Base-by-base conservation (phyloP, 2,113 vertebrate genomes). In the Barbus barbus region DNA sequence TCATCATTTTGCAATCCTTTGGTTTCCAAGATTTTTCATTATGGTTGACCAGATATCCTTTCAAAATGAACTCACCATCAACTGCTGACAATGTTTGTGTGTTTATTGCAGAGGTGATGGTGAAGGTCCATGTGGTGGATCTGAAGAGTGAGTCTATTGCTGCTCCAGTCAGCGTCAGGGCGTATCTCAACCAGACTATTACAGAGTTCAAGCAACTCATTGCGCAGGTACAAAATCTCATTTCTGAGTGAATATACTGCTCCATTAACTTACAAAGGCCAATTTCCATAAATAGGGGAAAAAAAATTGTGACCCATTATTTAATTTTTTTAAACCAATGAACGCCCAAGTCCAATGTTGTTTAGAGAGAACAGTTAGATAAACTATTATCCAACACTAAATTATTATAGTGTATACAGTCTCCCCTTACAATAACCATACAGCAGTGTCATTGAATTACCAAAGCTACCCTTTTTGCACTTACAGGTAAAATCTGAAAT, bases 181-280 rank as follows among this genome's bases (percentile, higher is more conserved):
- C 98, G 20, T 99, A 99, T 91, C 95, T 99, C 91, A 99, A 97
- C 92, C 98, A 99, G 91, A 96, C 95, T 1, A 94, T 99, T 91
- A 94, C 92, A 82, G 98, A 99, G 90, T 99, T 99, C 91, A 99
- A 98, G 88, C 96, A 97, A 87, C 96, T 99, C 24, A 97, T 99
- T 92, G 96, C 97, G 90, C 97, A 98, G 97, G 98, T 99, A 93
- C 86, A 89, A 58, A 14, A 28, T 60, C 4, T 53, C 38, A 16
- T 22, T 46, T 86, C 53, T 14, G 53, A 46, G 33, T 18, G 8
- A 14, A 69, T 8, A 18, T 7, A 20, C 5, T 28, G 46, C 13
- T 48, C 46, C 46, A 48, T 16, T 48, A 14, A 16, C 46, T 48
- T 48, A 48, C 46, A 48, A 48, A 48, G 46, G 46, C 46, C 13